These are phyloP conservation scores for Microcebus ravelobensis DNA, from an alignment of 2,113 vertebrate species.

Conservation along the genomic window DNA sequence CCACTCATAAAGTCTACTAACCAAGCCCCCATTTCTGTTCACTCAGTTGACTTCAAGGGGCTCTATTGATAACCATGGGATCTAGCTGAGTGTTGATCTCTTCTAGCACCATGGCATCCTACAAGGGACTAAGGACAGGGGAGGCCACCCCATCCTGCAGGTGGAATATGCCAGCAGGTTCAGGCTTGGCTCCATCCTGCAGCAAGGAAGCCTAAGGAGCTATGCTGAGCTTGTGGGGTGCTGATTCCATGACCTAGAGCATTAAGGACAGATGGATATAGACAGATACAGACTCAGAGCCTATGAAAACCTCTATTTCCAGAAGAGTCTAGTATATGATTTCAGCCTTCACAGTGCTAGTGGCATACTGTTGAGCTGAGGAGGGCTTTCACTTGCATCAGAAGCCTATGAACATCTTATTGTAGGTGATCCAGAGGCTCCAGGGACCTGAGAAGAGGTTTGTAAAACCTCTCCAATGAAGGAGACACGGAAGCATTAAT, in stretches of 20 bases:
- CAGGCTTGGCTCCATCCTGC: not conserved
- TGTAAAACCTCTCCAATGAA: not conserved
- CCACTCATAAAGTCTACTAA: not conserved
- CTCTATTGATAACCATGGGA: not conserved
- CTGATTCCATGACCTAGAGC: too few relatives aligned
- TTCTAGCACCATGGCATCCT: not conserved
- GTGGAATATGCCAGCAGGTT: not conserved
- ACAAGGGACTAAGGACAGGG: not conserved
- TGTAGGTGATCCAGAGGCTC: not conserved
- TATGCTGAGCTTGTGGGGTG: too few relatives aligned
- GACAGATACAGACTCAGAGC: not conserved
- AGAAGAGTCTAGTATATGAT: not conserved
- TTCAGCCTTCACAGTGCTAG: not conserved
- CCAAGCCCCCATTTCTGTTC: not conserved
- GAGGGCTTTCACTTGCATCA: not conserved
- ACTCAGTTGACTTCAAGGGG: not conserved
- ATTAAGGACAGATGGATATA: not conserved
- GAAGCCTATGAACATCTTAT: not conserved
- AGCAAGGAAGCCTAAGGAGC: too few relatives aligned
- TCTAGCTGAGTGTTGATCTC: not conserved
- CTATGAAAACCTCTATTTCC: not conserved
- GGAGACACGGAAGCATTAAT: not conserved
- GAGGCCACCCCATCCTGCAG: not conserved
- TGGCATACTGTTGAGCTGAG: not conserved
- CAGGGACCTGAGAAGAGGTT: not conserved